Base-by-base conservation (phyloP, 2,797 vertebrate genomes). In the Girardinus metallicus region DNA sequence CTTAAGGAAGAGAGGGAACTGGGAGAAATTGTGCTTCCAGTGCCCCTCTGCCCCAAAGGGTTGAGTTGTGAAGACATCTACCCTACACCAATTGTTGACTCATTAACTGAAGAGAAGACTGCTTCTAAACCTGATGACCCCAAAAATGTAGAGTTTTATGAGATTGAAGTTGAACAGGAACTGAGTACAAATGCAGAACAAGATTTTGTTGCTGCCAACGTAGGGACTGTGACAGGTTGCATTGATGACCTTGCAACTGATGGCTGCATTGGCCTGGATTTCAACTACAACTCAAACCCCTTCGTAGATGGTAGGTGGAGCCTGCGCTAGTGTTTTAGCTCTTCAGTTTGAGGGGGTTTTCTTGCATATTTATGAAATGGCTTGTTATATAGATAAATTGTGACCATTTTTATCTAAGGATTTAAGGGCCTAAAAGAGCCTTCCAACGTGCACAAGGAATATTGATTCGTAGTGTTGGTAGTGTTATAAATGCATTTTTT, bases 241-340 rank as follows among this genome's bases (percentile, higher is more conserved):
- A 51, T 4, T 39, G 76, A 82, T 51, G 90, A 87, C 72, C 73
- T 89, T 83, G 26, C 75, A 72, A 44, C 49, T 51, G 78, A 70
- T 55, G 80, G 68, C 47, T 79, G n/a, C 47, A 39, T 60, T 75
- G 83, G 77, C 76, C 78, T 75, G 29, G 79, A 85, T 75, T 77
- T 85, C 73, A 88, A 73, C 83, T 84, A 80, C 80, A 86, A 51
- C 87, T 86, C 64, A 34, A 87, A 89, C 76, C 89, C 90, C 23
- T 91, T 92, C 87, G 83, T 86, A 34, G 93, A 96, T 91, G 96
- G 96, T 96, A 96, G 94, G 96, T 96, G 80, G 74, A 83, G 70
- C 43, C 55, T 34, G 29, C 23, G 68, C 44, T 51, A 21, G 0
- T 18, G 1, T 13, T 43, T 81, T 64, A 23, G 4, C 75, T 55